These are phyloP conservation scores for Sardina pilchardus DNA, from an alignment of 2,113 vertebrate species.

Conservation along the genomic window DNA sequence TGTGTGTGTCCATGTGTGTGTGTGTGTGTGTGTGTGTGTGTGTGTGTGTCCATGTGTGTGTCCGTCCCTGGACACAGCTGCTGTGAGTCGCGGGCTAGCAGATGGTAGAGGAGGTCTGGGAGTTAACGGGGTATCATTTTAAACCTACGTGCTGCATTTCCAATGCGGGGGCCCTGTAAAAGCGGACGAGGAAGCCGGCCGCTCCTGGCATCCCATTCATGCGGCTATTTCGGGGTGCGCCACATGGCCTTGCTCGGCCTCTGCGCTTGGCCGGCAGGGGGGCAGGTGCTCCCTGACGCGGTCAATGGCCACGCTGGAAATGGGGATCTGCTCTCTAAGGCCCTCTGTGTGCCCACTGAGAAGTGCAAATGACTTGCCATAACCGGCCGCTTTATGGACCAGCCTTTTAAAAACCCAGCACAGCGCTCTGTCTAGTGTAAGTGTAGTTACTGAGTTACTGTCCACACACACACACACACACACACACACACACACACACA, in stretches of 20 bases:
- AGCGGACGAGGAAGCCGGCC: conserved; percentile 18
- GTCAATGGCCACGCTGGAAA: background rate
- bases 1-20: no score
- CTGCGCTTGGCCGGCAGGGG: background rate
- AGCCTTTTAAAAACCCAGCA: background rate
- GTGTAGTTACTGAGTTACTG: no score
- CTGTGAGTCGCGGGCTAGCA: conserved; percentile 52
- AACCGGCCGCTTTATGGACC: background rate
- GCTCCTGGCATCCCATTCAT: conserved; percentile 24
- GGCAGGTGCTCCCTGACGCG: background rate
- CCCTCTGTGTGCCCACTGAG: background rate
- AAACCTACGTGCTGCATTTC: conserved; percentile 47
- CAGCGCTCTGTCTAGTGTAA: background rate
- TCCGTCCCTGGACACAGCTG: conserved; percentile 58
- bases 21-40: background rate
- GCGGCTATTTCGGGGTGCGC: conserved; percentile 5
- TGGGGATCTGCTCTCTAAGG: background rate
- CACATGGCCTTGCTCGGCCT: background rate
- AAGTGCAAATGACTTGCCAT: background rate
- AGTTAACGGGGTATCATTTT: conserved; percentile 54
- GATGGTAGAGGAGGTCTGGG: conserved; percentile 56
- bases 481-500: background rate
- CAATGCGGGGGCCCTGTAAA: background rate
- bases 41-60: conserved; percentile 12
- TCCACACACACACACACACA: background rate